Base-by-base conservation (phyloP, 2,797 vertebrate genomes). In the Psittacula derbiana region DNA sequence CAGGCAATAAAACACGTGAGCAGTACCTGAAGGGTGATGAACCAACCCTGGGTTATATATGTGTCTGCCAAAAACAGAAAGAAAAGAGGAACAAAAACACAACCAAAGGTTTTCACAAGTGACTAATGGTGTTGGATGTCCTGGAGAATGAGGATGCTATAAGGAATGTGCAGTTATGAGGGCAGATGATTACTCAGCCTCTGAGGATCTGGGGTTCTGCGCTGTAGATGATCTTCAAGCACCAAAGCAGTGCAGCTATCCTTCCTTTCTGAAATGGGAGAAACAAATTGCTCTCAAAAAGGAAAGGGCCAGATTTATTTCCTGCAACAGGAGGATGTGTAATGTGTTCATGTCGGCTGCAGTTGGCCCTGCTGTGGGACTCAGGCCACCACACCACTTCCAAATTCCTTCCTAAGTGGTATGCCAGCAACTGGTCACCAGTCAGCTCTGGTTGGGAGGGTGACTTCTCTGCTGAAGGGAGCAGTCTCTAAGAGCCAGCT, bases 261-360 rank as follows among this genome's bases (percentile, higher is more conserved):
- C 0, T 30, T 47, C 31, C 16, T 17, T 78, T 30, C 44, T 41
- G 16, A 47, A 92, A 47, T 2, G 3, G 7, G 17, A 2, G 1
- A 73, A 73, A 70, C 3, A 44, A 61, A 47, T 10, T 2, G 1
- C 20, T 38, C 16, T 43, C 12, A 49, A 40, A 80, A 66, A 52
- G 9, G 6, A 57, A 80, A 82, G 30, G 18, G 19, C 2, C 7
- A 20, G 24, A 53, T 80, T 25, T 27, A 30, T 38, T 84, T 88
- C 36, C 25, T 81, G 15, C 14, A 11, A 25, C 9, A 12, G 43
- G 10, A 58, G 28, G 52, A 44, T 6, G 10, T n/a, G 7, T 27
- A 38, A 20, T 0, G 0, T 27, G 8, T 73, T 52, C 7, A 7
- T 10, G 2, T 9, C 43, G 41, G 25, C 46, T 33, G 27, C n/a